Percentiles rank a stretch among this genome's conserved stretches.
phyloP scores from a whole-genome alignment of 2,113 vertebrate species.

The Barnardius zonarius region DNA sequence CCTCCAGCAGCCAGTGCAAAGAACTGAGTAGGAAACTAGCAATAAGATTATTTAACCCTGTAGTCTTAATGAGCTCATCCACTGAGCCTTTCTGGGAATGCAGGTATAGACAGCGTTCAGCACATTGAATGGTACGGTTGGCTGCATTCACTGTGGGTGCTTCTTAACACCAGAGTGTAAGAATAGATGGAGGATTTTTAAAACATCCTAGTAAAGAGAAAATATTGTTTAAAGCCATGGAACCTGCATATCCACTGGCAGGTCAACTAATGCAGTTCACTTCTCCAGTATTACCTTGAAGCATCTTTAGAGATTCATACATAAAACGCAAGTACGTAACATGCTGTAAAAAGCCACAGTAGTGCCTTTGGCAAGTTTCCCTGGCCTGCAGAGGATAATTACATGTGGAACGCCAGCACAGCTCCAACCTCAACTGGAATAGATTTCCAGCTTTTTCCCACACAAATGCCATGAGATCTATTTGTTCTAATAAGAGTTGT shows the following conservation, averaged over 20 bases:
- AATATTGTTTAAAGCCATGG: not conserved
- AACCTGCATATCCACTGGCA: not conserved
- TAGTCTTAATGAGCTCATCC: not conserved
- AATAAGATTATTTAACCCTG: not conserved
- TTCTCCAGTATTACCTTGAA: not conserved
- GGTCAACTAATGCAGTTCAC: not conserved
- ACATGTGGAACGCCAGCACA: not conserved
- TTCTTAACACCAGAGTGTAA: not conserved
- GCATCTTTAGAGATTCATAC: not conserved
- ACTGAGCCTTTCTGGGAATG: not conserved
- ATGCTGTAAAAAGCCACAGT: not conserved
- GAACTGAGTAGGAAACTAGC: not conserved
- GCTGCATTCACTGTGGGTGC: not conserved
- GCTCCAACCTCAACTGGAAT: not conserved
- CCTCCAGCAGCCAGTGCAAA: not conserved
- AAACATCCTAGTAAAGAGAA: not conserved
- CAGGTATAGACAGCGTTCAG: not conserved
- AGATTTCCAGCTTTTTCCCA: not conserved
- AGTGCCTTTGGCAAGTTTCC: not conserved
- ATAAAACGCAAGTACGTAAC: not conserved
- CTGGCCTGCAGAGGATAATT: not conserved
- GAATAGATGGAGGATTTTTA: not conserved
- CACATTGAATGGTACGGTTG: accelerated
- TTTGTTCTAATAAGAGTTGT: not conserved
- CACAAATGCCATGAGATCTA: not conserved